Percentiles rank a stretch among this genome's conserved stretches.
Conservation (phyloP, 2,797 vertebrate species). For the Setipinna tenuifilis region DNA sequence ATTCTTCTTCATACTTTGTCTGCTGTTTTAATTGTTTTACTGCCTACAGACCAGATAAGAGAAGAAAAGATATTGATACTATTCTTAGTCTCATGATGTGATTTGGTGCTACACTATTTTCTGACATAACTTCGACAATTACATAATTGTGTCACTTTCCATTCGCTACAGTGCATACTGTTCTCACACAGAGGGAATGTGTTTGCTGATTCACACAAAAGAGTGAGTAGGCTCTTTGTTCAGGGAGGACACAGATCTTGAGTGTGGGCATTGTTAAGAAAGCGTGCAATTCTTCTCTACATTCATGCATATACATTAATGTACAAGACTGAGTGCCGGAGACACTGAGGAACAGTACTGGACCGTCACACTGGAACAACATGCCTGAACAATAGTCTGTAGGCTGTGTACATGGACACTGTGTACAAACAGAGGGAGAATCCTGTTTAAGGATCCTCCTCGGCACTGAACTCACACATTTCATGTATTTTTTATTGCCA, state of each 20-base stretch:
- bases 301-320: conserved; percentile 48
- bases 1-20: neutral
- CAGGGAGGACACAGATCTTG: conserved; percentile 44
- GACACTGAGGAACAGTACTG: conserved; percentile 28
- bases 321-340: conserved; percentile 39
- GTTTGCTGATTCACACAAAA: conserved; percentile 61
- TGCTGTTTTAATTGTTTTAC: neutral
- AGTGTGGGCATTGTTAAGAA: conserved; percentile 50
- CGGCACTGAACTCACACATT: neutral
- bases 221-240: conserved; percentile 58
- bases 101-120: conserved; percentile 18
- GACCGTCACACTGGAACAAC: neutral
- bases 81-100: neutral
- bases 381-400: neutral
- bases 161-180: conserved; percentile 47
- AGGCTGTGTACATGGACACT: neutral
- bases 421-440: neutral
- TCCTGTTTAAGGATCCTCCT: neutral
- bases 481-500: neutral
- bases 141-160: conserved; percentile 49
- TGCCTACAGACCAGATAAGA: no score
- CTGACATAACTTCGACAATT: conserved; percentile 32
- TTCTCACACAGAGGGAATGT: conserved; percentile 45
- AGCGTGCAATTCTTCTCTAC: conserved; percentile 43
- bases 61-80: neutral